These are phyloP conservation scores for Plusia festucae DNA, from an alignment of 2,888 invertebrate genomes.

Conservation along the genomic window DNA sequence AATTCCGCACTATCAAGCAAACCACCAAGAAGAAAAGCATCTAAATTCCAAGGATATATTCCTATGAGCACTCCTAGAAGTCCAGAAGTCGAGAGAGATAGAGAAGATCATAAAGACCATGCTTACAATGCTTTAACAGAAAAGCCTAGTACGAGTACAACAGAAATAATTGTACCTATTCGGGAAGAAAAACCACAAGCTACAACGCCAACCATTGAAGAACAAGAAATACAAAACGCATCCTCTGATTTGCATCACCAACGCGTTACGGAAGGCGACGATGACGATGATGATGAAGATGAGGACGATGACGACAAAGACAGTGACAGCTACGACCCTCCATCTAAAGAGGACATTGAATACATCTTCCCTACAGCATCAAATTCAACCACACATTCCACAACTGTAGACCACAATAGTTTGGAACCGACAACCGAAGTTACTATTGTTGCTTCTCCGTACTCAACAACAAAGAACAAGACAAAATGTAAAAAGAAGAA, in stretches of 20 bases:
- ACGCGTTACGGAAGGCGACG: constrained; percentile 31
- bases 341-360: constrained; percentile 73
- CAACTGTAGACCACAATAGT: constrained; percentile 60
- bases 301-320: constrained; percentile 47
- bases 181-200: constrained; percentile 44
- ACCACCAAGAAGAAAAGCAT: constrained; percentile 77
- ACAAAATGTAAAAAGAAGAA: constrained; percentile 85
- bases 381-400: constrained; percentile 44
- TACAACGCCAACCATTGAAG: constrained; percentile 60
- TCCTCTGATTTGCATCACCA: constrained; percentile 40
- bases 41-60: constrained; percentile 82
- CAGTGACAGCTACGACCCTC: constrained; percentile 57
- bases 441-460: constrained; percentile 60
- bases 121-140: constrained; percentile 49
- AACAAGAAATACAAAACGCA: constrained; percentile 60
- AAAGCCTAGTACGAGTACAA: constrained; percentile 48
- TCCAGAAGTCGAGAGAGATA: constrained; percentile 63
- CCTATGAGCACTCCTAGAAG: constrained; percentile 70
- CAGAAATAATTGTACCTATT: constrained; percentile 45
- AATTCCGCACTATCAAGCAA: constrained; percentile 55
- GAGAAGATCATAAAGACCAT: constrained; percentile 66
- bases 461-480: constrained; percentile 73
- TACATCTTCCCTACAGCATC: constrained; percentile 72
- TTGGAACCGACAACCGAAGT: constrained; percentile 64
- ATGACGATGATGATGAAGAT: constrained; percentile 55